These are phyloP conservation scores for Sicus ferrugineus DNA, from an alignment of 2,888 invertebrate species.

Conservation along the genomic window DNA sequence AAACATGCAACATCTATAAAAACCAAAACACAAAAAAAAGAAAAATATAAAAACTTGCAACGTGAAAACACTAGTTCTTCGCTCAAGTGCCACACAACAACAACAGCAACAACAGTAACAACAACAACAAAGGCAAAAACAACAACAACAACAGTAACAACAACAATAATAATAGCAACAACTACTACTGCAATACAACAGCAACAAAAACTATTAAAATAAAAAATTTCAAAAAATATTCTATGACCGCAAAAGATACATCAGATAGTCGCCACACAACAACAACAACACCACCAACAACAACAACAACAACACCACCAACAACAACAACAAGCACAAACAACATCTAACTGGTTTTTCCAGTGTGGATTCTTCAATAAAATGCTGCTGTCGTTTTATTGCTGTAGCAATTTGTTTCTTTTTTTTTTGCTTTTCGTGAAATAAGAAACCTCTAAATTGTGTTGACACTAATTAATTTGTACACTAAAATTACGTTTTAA, in stretches of 20 bases:
- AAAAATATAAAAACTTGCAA: no score
- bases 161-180: constrained; percentile 1
- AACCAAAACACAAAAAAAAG: no score
- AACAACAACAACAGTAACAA: constrained; percentile 3
- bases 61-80: no score
- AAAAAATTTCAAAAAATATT: neutral
- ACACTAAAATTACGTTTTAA: no score
- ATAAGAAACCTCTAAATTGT: no score
- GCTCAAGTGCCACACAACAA: no score
- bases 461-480: no score
- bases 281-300: no score
- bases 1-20: no score
- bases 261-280: neutral
- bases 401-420: neutral
- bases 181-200: neutral
- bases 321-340: neutral
- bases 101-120: neutral
- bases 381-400: constrained; percentile 1
- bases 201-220: constrained; percentile 10
- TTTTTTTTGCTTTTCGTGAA: no score
- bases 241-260: constrained; percentile 29
- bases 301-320: neutral
- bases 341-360: constrained; percentile 25
- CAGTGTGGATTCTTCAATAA: constrained; percentile 16
- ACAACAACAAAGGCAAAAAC: neutral